Percentiles rank a stretch among this genome's conserved stretches.
Evolutionary conservation across 2,888 invertebrate species (phyloP).

Genomic region (Cephonodes hylas): DNA sequence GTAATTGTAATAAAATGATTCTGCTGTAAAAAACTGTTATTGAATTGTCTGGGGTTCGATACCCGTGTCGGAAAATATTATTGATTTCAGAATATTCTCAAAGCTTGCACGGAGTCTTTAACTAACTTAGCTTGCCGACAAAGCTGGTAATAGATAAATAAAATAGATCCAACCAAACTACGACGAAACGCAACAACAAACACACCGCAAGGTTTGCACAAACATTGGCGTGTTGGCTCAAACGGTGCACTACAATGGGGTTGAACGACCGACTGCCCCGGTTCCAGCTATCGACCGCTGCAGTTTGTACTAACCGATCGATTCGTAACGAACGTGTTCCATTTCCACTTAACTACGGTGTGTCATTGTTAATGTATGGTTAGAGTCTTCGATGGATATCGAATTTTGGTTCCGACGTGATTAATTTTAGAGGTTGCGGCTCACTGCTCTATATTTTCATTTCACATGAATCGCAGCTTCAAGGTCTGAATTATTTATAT

Average conservation of each 20-base stretch:
- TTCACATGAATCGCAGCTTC: too few species aligned
- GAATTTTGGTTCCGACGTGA: not conserved
- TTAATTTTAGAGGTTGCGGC: not conserved
- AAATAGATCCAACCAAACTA: not conserved
- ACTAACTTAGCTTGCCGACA: too few species aligned
- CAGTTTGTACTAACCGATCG: constrained; percentile 6
- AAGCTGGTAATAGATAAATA: not conserved
- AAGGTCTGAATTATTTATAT: too few species aligned
- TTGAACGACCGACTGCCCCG: constrained; percentile 8
- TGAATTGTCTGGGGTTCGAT: not conserved
- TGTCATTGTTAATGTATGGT: not conserved
- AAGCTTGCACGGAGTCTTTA: too few species aligned
- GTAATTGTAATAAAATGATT: too few species aligned
- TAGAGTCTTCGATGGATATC: not conserved
- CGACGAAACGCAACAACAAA: not conserved
- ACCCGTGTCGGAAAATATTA: too few species aligned
- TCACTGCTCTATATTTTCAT: too few species aligned
- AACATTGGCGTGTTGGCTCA: not conserved
- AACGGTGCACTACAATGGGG: not conserved
- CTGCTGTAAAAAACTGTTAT: not conserved
- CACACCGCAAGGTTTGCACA: not conserved
- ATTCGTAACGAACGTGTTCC: not conserved
- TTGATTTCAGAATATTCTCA: too few species aligned
- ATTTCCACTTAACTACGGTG: not conserved
- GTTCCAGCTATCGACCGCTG: constrained; percentile 3